These are phyloP conservation scores for Genyomyrus donnyi DNA, from an alignment of 2,113 vertebrate genomes.

Conservation along the genomic window DNA sequence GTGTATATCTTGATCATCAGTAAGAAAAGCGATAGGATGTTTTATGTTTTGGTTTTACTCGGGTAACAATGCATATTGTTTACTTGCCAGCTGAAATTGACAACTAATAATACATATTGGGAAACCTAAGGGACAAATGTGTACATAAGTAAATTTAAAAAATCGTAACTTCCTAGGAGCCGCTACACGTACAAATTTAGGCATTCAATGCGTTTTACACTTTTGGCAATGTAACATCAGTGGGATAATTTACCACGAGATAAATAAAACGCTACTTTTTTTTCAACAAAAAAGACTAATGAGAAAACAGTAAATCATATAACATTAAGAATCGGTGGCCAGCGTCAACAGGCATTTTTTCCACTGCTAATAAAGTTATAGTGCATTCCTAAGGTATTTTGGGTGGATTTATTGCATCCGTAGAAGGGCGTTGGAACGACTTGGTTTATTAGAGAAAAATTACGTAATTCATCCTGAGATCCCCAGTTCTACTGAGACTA, in stretches of 20 bases:
- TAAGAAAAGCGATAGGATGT: not conserved
- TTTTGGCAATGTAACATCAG: not conserved
- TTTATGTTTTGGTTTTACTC: not conserved
- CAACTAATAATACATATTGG: not conserved
- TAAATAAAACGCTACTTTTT: not conserved
- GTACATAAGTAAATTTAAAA: not conserved
- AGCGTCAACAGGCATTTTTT: not conserved
- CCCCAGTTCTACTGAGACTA: not conserved
- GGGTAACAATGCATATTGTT: not conserved
- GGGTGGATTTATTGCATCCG: not conserved
- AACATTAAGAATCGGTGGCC: not conserved
- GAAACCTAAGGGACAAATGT: not conserved
- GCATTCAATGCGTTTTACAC: not conserved
- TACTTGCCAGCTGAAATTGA: not conserved
- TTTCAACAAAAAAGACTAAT: not conserved
- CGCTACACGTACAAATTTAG: not conserved
- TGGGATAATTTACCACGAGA: not conserved
- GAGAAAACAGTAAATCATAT: not conserved
- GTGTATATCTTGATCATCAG: not conserved
- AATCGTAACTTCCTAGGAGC: not conserved
- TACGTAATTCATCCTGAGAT: not conserved
- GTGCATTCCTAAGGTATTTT: not conserved
- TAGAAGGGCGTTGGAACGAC: not conserved
- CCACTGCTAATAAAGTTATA: not conserved
- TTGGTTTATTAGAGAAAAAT: not conserved